A percentile compares a stretch with the other conserved stretches of the same genome.
Conservation (phyloP, 1,140 invertebrate species). For the Drosophila micromelanica region DNA sequence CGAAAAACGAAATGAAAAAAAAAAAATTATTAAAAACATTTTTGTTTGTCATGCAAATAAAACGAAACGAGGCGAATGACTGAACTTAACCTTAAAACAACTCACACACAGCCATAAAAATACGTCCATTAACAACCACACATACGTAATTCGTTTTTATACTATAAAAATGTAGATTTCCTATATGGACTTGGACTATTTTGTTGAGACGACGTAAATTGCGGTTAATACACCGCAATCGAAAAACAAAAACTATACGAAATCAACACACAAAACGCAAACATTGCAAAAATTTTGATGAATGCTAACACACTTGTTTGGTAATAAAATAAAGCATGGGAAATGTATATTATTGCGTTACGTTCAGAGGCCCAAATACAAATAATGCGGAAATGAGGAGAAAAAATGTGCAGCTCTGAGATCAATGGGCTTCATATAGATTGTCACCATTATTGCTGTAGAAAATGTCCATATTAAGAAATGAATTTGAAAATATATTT, state of each 20-base stretch:
- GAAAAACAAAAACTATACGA: slow-evolving; percentile 29
- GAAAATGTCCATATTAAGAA: no score
- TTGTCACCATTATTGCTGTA: no score
- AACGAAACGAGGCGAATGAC: slow-evolving; percentile 67
- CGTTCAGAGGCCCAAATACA: no score
- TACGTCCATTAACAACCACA: slow-evolving; percentile 6
- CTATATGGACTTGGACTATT: slow-evolving; percentile 47
- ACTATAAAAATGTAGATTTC: slow-evolving; percentile 30
- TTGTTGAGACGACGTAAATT: slow-evolving; percentile 46
- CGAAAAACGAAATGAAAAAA: slow-evolving; percentile 1
- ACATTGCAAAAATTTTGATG: slow-evolving; percentile 33
- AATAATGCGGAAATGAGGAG: no score
- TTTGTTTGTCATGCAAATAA: slow-evolving; percentile 62
- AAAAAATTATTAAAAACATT: slow-evolving; percentile 49
- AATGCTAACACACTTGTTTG: neutral
- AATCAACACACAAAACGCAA: slow-evolving; percentile 39
- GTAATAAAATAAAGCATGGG: no score
- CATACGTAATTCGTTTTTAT: slow-evolving; percentile 5
- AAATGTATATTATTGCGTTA: neutral
- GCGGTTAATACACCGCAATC: slow-evolving; percentile 55
- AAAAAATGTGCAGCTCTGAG: no score
- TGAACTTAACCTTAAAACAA: slow-evolving; percentile 66
- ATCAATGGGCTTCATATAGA: no score
- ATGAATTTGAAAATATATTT: no score
- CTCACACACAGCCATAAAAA: slow-evolving; percentile 12